These are phyloP conservation scores for Anhinga anhinga DNA, from an alignment of 2,113 vertebrate species.

Conservation along the genomic window DNA sequence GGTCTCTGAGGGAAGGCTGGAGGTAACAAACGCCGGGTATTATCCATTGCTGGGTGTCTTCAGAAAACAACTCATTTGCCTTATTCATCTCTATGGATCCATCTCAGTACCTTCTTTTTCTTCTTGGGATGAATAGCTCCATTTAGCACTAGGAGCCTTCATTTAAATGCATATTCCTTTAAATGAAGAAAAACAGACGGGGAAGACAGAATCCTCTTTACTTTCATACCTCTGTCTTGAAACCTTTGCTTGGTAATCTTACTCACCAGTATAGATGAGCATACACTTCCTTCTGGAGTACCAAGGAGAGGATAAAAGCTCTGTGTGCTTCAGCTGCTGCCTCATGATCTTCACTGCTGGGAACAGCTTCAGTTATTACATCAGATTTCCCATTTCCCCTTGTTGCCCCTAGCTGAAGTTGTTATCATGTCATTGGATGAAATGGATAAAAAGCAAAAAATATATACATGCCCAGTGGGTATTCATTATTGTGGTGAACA, in stretches of 20 bases:
- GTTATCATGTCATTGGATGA: background rate
- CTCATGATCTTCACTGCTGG: background rate
- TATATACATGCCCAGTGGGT: rapidly evolving
- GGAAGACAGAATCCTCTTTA: background rate
- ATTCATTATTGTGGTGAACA: background rate
- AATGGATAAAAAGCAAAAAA: background rate
- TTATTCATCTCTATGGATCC: background rate
- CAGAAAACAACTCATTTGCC: background rate
- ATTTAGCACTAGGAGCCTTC: background rate
- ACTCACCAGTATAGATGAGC: background rate
- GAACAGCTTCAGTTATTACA: background rate
- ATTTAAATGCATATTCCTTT: background rate
- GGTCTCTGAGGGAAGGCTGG: background rate
- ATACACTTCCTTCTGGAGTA: background rate
- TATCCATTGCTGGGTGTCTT: background rate
- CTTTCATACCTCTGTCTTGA: background rate
- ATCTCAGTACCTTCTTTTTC: background rate
- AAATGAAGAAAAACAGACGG: background rate
- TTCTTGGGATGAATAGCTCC: background rate
- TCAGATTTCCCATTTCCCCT: background rate
- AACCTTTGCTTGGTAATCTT: background rate
- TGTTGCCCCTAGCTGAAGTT: background rate
- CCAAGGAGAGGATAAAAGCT: background rate
- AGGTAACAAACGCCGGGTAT: background rate
- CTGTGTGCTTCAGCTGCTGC: background rate